Evolutionary conservation across 2,113 vertebrate genomes (phyloP).

Genomic region (Corythaeola cristata): DNA sequence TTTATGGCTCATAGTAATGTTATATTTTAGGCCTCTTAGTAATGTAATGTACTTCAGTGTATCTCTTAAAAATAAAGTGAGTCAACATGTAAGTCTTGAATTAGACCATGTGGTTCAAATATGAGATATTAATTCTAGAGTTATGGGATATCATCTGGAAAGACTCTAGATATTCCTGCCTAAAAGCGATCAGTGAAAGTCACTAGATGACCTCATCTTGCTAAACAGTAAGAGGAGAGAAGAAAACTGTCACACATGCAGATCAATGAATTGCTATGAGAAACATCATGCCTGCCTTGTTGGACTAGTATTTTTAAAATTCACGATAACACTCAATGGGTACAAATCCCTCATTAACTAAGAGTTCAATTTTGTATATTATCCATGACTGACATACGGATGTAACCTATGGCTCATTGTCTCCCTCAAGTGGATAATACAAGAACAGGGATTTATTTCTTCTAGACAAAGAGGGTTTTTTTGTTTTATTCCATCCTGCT

Average conservation of each 20-base stretch:
- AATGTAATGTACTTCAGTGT: background rate
- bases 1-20: background rate
- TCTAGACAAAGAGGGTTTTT: background rate
- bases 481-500: background rate
- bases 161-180: background rate
- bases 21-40: background rate
- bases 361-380: background rate
- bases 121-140: background rate
- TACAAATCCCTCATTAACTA: background rate
- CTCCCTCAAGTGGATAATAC: constrained; percentile 49
- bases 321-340: background rate
- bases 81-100: background rate
- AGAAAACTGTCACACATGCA: background rate
- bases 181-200: background rate
- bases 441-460: background rate
- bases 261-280: accelerated
- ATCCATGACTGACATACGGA: background rate
- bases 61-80: background rate
- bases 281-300: background rate
- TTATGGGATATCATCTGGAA: background rate
- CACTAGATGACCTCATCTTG: background rate
- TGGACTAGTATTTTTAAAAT: background rate
- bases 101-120: background rate
- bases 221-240: background rate
- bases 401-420: constrained; percentile 32